Evolutionary conservation across 2,797 vertebrate species (phyloP).

Genomic region (Cephalopachus bancanus): DNA sequence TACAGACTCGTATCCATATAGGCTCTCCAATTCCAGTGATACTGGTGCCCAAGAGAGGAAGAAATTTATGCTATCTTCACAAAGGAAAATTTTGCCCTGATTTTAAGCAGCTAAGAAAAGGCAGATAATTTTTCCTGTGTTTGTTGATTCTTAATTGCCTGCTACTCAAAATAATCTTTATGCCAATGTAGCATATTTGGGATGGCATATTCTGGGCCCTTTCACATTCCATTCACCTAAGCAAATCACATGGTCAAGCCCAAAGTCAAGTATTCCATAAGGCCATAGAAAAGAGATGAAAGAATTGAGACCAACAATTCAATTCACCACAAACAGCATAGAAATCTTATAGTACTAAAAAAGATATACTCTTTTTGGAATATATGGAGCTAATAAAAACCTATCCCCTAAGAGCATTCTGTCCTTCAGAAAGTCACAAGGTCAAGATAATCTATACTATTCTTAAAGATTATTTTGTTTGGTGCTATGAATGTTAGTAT

Average conservation of each 20-base stretch:
- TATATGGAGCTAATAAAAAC: conserved; percentile 10
- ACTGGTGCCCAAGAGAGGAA: not conserved
- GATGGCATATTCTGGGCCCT: not conserved
- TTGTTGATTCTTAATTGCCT: not conserved
- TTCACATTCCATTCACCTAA: not conserved
- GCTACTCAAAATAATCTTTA: conserved; percentile 22
- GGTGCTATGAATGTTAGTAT: not conserved
- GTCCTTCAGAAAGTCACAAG: conserved; percentile 19
- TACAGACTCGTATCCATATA: not conserved
- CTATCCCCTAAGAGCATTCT: not conserved
- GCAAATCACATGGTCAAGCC: not conserved
- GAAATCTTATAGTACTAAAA: conserved; percentile 16
- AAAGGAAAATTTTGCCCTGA: not conserved
- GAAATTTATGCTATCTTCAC: not conserved
- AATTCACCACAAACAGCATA: not conserved
- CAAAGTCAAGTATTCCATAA: conserved; percentile 8
- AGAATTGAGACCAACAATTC: conserved; percentile 32
- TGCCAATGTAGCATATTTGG: not conserved
- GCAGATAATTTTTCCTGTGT: not conserved
- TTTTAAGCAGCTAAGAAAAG: not conserved
- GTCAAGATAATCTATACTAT: not conserved
- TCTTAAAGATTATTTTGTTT: conserved; percentile 12
- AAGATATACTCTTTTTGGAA: not conserved
- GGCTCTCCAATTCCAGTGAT: not conserved
- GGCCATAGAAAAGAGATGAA: not conserved